phyloP scores from a whole-genome alignment of 2,888 invertebrate species.

The Deilephila elpenor region DNA sequence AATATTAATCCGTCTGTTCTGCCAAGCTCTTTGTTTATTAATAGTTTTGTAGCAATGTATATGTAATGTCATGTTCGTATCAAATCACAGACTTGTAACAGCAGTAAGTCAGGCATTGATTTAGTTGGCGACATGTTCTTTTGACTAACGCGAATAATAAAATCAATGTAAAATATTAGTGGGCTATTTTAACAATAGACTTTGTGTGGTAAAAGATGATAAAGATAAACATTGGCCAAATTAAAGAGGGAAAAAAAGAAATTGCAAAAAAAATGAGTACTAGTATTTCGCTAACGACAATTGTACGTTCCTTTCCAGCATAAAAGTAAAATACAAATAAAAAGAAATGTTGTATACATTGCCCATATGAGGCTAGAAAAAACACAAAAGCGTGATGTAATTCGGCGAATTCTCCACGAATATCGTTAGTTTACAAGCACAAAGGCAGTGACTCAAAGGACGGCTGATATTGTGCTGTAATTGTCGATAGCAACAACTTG shows the following conservation, averaged over 20 bases:
- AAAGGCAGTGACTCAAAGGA: slow-evolving; percentile 56
- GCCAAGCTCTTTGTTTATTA: slow-evolving; percentile 11
- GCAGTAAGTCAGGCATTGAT: not conserved
- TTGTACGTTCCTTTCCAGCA: not conserved
- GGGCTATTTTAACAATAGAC: too few species aligned
- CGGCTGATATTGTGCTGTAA: slow-evolving; percentile 61
- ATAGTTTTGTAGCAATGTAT: slow-evolving; percentile 12
- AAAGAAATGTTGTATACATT: not conserved
- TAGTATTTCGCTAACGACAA: not conserved
- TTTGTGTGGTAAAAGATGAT: too few species aligned
- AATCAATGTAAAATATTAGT: too few species aligned
- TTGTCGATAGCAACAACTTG: slow-evolving; percentile 70
- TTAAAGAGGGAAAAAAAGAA: too few species aligned
- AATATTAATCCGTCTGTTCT: slow-evolving; percentile 28
- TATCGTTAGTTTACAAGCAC: slow-evolving; percentile 51
- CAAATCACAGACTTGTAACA: slow-evolving; percentile 2
- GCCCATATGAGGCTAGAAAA: slow-evolving; percentile 1
- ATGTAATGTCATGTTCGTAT: slow-evolving; percentile 26
- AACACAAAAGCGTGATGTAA: slow-evolving; percentile 38
- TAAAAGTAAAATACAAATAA: slow-evolving; percentile 18
- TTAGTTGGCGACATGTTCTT: not conserved
- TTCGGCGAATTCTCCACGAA: slow-evolving; percentile 41
- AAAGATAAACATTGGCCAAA: too few species aligned
- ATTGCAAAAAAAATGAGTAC: not conserved
- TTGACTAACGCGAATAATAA: not conserved